Evolutionary conservation across 2,888 invertebrate species (phyloP), one percentile per base, ranked within the genome.

Genomic region (Amorpha juglandis): DNA sequence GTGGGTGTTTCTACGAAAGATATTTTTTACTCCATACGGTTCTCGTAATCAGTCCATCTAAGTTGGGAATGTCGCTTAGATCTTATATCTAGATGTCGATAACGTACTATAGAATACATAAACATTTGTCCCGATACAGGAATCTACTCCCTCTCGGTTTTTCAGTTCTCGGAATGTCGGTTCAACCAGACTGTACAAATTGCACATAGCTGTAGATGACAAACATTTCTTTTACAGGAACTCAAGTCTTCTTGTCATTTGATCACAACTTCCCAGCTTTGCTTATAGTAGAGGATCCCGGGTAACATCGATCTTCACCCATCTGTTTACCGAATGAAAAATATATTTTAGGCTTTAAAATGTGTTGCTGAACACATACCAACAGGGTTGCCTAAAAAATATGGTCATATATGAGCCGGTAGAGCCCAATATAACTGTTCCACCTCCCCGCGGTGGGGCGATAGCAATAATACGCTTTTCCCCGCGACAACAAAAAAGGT

Each of bases 1-100:
- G 45, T 45, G 45, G 45, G 45, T 45, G 45, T 45, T 14, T 7
- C 1, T 19, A 50, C 7, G 19, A 9, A 50, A 50, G 8, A 45
- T 19, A 50, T 19, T 50, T 19, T 50, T 50, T 48, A 48, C 16
- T 48, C 9, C 14, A 45, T 14, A 45, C 50, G 19, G 19, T 50
- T 50, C 16, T 50, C 50, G 19, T 50, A 50, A 50, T 50, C 50
- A 50, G 9, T 50, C 50, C 19, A 50, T 45, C 45, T 45, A 14
- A 19, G 50, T 19, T 48, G 8, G 45, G 45, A 45, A 50, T 50
- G 50, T 50, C 50, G 50, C 9, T 50, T 8, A 19, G 50, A 19
- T 50, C 50, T 48, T 16, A 48, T 6, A 48, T 48, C 48, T 48
- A 48, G 19, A 8, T 19, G 19, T 0, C 8, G 50, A 50, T 50